phyloP scores from a whole-genome alignment of 2,797 vertebrate genomes.

The Schizopygopsis pylzovi region DNA sequence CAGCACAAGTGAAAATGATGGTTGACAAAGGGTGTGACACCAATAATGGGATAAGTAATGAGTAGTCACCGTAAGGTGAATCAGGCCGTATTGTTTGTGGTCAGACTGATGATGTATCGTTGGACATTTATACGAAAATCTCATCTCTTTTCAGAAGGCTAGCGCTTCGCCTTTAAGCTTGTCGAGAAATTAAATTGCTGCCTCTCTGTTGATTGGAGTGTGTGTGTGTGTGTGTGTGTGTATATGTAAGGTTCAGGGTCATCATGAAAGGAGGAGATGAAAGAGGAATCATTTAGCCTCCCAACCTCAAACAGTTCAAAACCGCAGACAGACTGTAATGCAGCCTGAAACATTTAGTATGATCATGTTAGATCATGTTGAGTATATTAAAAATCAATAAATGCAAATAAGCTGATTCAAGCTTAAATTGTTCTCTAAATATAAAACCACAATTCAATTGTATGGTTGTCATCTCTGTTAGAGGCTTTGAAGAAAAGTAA shows the following conservation, averaged over 20 bases:
- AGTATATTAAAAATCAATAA: background rate
- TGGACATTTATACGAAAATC: slow-evolving; percentile 37
- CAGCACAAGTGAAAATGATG: slow-evolving; percentile 6
- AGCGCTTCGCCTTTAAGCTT: slow-evolving; percentile 1
- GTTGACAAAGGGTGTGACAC: slow-evolving; percentile 36
- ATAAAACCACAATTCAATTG: background rate
- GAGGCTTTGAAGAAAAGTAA: background rate
- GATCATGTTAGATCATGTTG: background rate
- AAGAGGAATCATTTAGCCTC: slow-evolving; percentile 29
- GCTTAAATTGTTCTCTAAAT: slow-evolving; percentile 4
- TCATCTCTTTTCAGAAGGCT: slow-evolving; percentile 32
- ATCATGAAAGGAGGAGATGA: slow-evolving; percentile 34
- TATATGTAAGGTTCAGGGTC: background rate
- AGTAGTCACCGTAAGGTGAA: slow-evolving; percentile 31
- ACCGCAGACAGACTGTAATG: slow-evolving; percentile 22
- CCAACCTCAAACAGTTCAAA: slow-evolving; percentile 12
- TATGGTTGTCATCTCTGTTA: background rate
- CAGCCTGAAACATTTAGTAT: slow-evolving; percentile 18
- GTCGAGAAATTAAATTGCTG: slow-evolving; percentile 19
- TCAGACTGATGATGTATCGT: slow-evolving; percentile 24
- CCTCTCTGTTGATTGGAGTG: slow-evolving; percentile 23
- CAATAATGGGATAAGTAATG: slow-evolving; percentile 42
- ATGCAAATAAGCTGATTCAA: slow-evolving; percentile 4
- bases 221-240: background rate
- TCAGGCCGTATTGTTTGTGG: slow-evolving; percentile 37